Evolutionary conservation across 1,140 invertebrate species (phyloP).

Genomic region (Trichonephila clavipes): DNA sequence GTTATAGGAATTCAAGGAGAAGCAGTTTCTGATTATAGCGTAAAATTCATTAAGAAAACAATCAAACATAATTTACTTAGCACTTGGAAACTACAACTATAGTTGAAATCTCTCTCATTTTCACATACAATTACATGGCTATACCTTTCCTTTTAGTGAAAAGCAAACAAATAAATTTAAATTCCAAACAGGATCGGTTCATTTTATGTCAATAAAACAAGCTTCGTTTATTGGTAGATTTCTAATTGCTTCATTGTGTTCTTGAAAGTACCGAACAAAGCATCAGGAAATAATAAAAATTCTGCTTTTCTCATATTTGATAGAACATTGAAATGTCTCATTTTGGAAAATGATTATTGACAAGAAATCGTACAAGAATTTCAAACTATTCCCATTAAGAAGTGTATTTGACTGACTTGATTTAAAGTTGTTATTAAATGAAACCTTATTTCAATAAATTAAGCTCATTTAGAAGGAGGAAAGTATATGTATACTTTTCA

Average conservation of each 20-base stretch:
- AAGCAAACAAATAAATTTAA: neutral
- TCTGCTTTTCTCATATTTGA: neutral
- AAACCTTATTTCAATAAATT: slow-evolving; percentile 39
- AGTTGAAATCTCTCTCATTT: neutral
- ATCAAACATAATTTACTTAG: neutral
- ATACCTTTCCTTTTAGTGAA: no score
- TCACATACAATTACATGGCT: neutral
- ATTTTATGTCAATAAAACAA: neutral
- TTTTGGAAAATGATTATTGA: neutral
- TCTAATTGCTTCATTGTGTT: slow-evolving; percentile 7
- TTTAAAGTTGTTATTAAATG: slow-evolving; percentile 49
- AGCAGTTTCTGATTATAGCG: neutral
- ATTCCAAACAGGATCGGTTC: neutral
- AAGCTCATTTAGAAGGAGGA: neutral
- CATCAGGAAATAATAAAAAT: neutral
- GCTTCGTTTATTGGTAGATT: neutral
- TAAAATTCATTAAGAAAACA: neutral
- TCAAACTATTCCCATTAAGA: slow-evolving; percentile 37
- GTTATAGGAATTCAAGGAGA: neutral
- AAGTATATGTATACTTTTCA: no score
- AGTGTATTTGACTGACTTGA: neutral
- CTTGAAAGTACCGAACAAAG: neutral
- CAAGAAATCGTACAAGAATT: neutral
- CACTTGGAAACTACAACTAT: neutral
- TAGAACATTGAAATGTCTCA: neutral